phyloP scores from a whole-genome alignment of 2,113 vertebrate species.

The Verasper variegatus region DNA sequence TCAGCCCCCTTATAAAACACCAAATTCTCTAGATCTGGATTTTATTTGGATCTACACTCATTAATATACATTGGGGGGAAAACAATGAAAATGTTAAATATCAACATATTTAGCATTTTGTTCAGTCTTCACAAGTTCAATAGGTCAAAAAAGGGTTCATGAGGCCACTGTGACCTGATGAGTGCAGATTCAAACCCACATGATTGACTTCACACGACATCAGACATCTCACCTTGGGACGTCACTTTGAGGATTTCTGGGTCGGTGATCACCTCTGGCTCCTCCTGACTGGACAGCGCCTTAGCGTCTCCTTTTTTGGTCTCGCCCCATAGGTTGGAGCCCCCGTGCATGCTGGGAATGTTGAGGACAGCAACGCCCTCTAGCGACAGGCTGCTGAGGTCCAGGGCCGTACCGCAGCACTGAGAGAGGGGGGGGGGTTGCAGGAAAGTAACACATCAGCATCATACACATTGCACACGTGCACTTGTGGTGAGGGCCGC shows the following conservation, averaged over 20 bases:
- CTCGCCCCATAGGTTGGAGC: conserved; percentile 94
- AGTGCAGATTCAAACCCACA: not conserved
- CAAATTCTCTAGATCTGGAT: too few relatives aligned
- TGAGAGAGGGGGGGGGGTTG: conserved; percentile 38
- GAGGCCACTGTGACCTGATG: not conserved
- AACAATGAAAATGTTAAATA: too few relatives aligned
- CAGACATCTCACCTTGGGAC: conserved; percentile 83
- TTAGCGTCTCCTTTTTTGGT: conserved; percentile 82
- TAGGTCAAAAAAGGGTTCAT: not conserved
- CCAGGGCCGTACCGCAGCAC: conserved; percentile 88
- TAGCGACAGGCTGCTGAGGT: conserved; percentile 86
- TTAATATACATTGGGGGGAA: too few relatives aligned
- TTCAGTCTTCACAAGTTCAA: too few relatives aligned
- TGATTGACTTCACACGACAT: not conserved
- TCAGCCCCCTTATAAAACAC: too few relatives aligned
- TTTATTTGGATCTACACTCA: too few relatives aligned
- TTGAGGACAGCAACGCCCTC: conserved; percentile 91
- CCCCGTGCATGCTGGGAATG: conserved; percentile 95
- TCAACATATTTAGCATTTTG: too few relatives aligned
- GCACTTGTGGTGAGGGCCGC: not conserved
- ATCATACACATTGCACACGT: not conserved
- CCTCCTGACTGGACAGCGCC: conserved; percentile 69
- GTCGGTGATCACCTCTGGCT: conserved; percentile 87
- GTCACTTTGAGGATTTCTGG: conserved; percentile 88
- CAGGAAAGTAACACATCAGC: conserved; percentile 8